Evolutionary conservation across 1,140 invertebrate species (phyloP).

Genomic region (Caenorhabditis inopinata): DNA sequence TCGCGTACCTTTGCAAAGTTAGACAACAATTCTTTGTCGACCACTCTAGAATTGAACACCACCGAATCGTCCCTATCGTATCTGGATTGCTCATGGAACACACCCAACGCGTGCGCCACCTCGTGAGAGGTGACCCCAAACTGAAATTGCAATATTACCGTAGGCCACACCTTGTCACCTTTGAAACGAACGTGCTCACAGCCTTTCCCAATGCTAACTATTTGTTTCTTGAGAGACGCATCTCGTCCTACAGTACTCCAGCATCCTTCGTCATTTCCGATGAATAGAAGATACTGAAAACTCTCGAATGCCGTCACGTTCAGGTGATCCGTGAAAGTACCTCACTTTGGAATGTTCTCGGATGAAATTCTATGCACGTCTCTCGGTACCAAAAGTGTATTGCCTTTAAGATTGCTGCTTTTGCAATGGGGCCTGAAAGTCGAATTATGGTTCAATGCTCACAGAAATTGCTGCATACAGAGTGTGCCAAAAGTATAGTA

Average conservation of each 20-base stretch:
- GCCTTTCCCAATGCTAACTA: slow-evolving; percentile 42
- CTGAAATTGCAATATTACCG: no score
- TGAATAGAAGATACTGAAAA: slow-evolving; percentile 14
- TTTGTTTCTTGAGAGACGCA: slow-evolving; percentile 32
- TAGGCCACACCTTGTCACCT: no score
- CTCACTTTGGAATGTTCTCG: slow-evolving; percentile 16
- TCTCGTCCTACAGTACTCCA: slow-evolving; percentile 48
- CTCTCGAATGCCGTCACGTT: not conserved
- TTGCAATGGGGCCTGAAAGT: not conserved
- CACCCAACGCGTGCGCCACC: slow-evolving; percentile 38
- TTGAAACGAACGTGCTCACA: slow-evolving; percentile 43
- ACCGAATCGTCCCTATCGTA: slow-evolving; percentile 39
- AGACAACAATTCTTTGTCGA: slow-evolving; percentile 11
- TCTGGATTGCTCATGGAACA: slow-evolving; percentile 44
- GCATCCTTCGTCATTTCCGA: slow-evolving; percentile 45
- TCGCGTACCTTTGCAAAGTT: slow-evolving; percentile 42
- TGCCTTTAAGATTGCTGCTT: slow-evolving; percentile 23
- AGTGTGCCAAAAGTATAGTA: no score
- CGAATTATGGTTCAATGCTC: no score
- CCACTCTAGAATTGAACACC: slow-evolving; percentile 20
- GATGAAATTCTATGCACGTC: slow-evolving; percentile 42
- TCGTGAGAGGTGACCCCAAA: slow-evolving; percentile 45
- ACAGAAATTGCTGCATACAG: no score
- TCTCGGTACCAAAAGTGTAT: slow-evolving; percentile 44
- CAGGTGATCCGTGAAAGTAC: not conserved